Conservation (phyloP, 2,797 vertebrate species). For the Halcyon leucocephala region DNA sequence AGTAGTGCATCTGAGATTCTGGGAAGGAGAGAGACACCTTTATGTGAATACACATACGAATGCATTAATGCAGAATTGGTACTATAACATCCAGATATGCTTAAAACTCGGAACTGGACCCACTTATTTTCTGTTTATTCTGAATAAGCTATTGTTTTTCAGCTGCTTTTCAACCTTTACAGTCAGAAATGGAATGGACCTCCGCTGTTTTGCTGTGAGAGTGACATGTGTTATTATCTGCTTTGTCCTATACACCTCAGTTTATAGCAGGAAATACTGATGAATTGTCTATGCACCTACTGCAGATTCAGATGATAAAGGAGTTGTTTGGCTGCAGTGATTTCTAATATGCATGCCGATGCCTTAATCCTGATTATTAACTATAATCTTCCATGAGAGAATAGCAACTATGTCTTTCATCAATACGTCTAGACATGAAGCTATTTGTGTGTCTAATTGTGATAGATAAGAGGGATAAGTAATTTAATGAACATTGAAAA, state of each 20-base stretch:
- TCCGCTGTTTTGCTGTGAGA: background rate
- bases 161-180: background rate
- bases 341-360: background rate
- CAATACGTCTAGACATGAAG: conserved; percentile 27
- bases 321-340: background rate
- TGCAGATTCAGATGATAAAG: background rate
- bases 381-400: background rate
- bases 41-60: background rate
- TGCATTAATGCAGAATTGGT: background rate
- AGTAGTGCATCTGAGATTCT: background rate
- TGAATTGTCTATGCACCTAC: background rate
- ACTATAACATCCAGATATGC: background rate
- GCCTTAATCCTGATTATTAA: conserved; percentile 37
- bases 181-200: background rate
- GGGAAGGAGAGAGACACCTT: background rate
- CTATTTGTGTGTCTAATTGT: background rate
- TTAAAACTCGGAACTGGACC: background rate
- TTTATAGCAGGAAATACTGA: background rate
- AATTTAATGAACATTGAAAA: background rate
- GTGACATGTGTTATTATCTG: background rate
- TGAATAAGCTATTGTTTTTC: background rate
- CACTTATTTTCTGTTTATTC: background rate
- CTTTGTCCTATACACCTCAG: background rate
- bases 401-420: background rate
- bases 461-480: background rate